A percentile compares a stretch with the other conserved stretches of the same genome.
phyloP scores from a whole-genome alignment of 1,140 invertebrate genomes.

The Neodiprion lecontei region DNA sequence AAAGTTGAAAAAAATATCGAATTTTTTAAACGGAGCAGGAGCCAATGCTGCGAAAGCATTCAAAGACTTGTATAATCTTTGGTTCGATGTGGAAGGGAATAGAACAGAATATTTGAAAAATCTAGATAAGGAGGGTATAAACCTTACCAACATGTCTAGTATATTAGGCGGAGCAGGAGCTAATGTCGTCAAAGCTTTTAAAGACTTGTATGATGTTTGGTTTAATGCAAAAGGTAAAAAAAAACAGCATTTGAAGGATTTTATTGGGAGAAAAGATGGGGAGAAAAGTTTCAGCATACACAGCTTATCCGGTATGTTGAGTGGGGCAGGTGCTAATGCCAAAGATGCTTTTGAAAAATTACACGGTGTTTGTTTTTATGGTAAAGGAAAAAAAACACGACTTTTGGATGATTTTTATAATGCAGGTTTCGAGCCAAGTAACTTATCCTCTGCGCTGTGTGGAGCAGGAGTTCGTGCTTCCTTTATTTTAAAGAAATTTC shows the following conservation, averaged over 20 bases:
- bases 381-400: slow-evolving; percentile 31
- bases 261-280: slow-evolving; percentile 40
- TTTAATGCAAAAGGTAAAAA: slow-evolving; percentile 41
- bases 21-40: slow-evolving; percentile 29
- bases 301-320: slow-evolving; percentile 37
- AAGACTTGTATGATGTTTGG: slow-evolving; percentile 45
- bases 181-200: slow-evolving; percentile 35
- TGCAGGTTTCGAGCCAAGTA: slow-evolving; percentile 34
- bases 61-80: slow-evolving; percentile 40
- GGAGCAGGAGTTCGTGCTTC: slow-evolving; percentile 35
- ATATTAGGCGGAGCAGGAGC: slow-evolving; percentile 36
- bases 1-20: slow-evolving; percentile 22
- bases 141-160: slow-evolving; percentile 34
- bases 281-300: neutral
- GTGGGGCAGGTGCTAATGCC: slow-evolving; percentile 37
- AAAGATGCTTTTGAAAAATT: slow-evolving; percentile 36
- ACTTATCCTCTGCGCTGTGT: slow-evolving; percentile 36
- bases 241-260: slow-evolving; percentile 41
- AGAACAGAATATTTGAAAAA: slow-evolving; percentile 31
- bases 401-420: slow-evolving; percentile 32
- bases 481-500: slow-evolving; percentile 34
- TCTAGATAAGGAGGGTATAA: slow-evolving; percentile 34
- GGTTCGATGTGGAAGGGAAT: slow-evolving; percentile 36
- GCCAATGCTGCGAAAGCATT: slow-evolving; percentile 41
- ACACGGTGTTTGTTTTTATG: slow-evolving; percentile 36